Base-by-base conservation (phyloP, 2,888 invertebrate genomes). In the Seira musarum region DNA sequence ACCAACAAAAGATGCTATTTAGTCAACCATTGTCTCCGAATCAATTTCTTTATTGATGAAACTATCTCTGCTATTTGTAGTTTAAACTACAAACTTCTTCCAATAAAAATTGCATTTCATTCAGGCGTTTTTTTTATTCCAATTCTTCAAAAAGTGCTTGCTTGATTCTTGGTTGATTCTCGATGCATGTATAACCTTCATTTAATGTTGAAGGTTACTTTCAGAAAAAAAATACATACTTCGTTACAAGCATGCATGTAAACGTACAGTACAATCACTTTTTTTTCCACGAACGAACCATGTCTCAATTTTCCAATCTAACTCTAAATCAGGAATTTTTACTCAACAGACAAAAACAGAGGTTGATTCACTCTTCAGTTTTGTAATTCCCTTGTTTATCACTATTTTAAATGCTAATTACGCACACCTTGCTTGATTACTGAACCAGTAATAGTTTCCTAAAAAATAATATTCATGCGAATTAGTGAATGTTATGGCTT, bases 11-110 rank as follows among this genome's bases (percentile, higher is more conserved):
- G 49, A 49, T n/a, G 49, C 49, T 13, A 49, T 49, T 30, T 49
- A 49, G 49, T n/a, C 49, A 49, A n/a, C 49, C 49, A 49, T 49
- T 49, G 49, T 49, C 49, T 49, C 49, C 49, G 17, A 49, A 49
- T 49, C 49, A 13, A 49, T 49, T 2, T 5, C 30, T 30, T 5
- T 8, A 30, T 30, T 30, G 8, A 8, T 30, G 49, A 3, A 49
- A 2, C 17, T 2, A 49, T 8, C 49, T 49, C 49, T 49, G 15
- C 49, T 49, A 30, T 8, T n/a, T n/a, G n/a, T n/a, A n/a, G n/a
- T n/a, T n/a, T n/a, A n/a, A 30, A 30, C 30, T 30, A 30, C 49
- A 49, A 3, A 13, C 15, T 2, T n/a, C 2, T 49, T 15, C 49
- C 30, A 30, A 49, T 15, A 49, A 13, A 40, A 49, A 49, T 49